phyloP scores from a whole-genome alignment of 2,113 vertebrate genomes.

The Ramphastos sulfuratus region DNA sequence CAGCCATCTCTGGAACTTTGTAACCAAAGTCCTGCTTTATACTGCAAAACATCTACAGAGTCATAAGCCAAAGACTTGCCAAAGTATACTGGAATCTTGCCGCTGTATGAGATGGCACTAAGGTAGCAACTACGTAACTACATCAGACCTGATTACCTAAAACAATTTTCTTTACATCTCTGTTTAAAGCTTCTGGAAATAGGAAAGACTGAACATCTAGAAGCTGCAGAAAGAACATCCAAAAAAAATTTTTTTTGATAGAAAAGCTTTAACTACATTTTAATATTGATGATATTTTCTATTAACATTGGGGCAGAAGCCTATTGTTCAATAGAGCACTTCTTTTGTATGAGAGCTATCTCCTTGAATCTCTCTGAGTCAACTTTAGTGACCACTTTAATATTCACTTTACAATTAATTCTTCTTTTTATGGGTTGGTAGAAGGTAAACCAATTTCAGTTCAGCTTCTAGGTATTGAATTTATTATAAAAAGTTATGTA shows the following conservation, averaged over 20 bases:
- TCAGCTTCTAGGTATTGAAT: conserved; percentile 71
- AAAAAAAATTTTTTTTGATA: conserved; percentile 19
- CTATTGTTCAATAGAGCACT: conserved; percentile 29
- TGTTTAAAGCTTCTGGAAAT: conserved; percentile 1
- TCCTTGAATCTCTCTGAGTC: conserved; percentile 61
- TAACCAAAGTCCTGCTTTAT: not conserved
- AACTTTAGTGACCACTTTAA: conserved; percentile 70
- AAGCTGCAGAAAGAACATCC: not conserved
- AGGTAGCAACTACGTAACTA: not conserved
- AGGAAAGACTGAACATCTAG: not conserved
- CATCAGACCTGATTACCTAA: conserved; percentile 20
- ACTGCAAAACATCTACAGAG: not conserved
- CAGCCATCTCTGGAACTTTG: not conserved
- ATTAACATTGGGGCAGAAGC: conserved; percentile 43
- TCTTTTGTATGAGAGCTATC: conserved; percentile 32
- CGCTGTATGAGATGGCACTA: conserved; percentile 22
- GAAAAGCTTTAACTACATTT: conserved; percentile 37
- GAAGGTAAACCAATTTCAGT: conserved; percentile 76
- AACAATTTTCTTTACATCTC: conserved; percentile 49
- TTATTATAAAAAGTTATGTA: conserved; percentile 78
- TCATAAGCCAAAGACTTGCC: not conserved
- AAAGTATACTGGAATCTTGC: conserved; percentile 48
- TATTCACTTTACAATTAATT: conserved; percentile 75
- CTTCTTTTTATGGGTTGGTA: conserved; percentile 69
- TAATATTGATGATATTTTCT: conserved; percentile 49